Conservation (phyloP, 2,797 vertebrate species). For the Eupleurogrammus muticus region DNA sequence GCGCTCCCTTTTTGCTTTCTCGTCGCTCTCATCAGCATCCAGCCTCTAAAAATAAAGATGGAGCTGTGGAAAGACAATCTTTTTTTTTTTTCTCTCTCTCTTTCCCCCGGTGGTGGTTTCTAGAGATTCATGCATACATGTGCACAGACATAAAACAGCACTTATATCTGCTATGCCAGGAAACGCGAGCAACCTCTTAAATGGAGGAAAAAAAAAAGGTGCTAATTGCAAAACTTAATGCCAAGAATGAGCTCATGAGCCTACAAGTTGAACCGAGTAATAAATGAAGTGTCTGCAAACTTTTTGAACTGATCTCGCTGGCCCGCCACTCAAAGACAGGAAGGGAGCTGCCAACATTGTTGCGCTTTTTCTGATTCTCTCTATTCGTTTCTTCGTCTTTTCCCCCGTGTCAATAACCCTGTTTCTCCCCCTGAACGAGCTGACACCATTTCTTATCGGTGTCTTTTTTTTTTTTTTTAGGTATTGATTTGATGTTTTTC, state of each 20-base stretch:
- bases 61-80: conserved; percentile 60
- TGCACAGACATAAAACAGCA: conserved; percentile 61
- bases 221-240: conserved; percentile 61
- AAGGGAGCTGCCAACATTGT: conserved; percentile 13
- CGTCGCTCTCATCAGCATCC: conserved; percentile 73
- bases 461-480: conserved; percentile 77
- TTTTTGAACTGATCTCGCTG: neutral
- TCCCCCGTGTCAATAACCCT: conserved; percentile 53
- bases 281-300: conserved; percentile 13
- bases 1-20: conserved; percentile 56
- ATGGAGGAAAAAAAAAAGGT: conserved; percentile 47
- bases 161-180: conserved; percentile 44
- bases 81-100: conserved; percentile 35
- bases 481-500: conserved; percentile 79
- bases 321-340: neutral
- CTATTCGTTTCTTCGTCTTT: conserved; percentile 33
- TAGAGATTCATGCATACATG: conserved; percentile 59
- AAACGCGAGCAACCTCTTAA: conserved; percentile 47
- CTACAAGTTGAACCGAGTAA: conserved; percentile 22
- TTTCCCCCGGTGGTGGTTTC: conserved; percentile 69
- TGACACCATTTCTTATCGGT: conserved; percentile 71
- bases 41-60: conserved; percentile 79
- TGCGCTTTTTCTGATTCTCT: conserved; percentile 22
- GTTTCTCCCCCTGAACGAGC: conserved; percentile 58
- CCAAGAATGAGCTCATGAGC: conserved; percentile 42